These are phyloP conservation scores for Trypoxylus dichotomus DNA, from an alignment of 1,140 invertebrate species.

Conservation along the genomic window DNA sequence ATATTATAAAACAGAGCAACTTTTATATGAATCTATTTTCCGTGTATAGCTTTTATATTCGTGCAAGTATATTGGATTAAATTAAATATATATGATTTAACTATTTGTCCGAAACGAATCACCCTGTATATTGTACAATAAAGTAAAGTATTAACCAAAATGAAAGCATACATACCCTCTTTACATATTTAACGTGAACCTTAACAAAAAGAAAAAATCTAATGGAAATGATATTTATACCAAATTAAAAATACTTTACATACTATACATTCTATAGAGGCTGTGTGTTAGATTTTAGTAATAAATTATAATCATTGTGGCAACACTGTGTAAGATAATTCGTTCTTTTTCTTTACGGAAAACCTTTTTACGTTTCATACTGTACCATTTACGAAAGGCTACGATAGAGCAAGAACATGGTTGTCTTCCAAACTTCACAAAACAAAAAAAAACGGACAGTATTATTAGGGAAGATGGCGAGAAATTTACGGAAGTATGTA, in stretches of 20 bases:
- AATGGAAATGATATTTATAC: constrained; percentile 27
- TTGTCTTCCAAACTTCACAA: constrained; percentile 39
- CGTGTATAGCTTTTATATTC: too few species aligned
- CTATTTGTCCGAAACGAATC: background rate
- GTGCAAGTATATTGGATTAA: too few species aligned
- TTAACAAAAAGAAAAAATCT: background rate
- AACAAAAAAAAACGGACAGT: background rate
- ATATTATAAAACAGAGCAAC: too few species aligned
- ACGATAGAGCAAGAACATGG: constrained; percentile 19
- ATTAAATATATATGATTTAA: too few species aligned
- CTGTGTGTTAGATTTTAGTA: constrained; percentile 52
- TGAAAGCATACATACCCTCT: background rate
- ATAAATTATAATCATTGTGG: constrained; percentile 16
- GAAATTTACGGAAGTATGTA: background rate
- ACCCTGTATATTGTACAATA: background rate
- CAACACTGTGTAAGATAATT: background rate
- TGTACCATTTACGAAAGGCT: background rate
- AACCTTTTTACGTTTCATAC: background rate
- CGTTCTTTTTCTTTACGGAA: background rate
- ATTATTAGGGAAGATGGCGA: background rate
- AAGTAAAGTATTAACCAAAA: background rate
- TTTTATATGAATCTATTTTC: too few species aligned
- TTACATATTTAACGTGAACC: background rate
- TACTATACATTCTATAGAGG: constrained; percentile 49
- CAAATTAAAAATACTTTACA: constrained; percentile 26